These are phyloP conservation scores for Rafetus swinhoei DNA, from an alignment of 2,113 vertebrate genomes.

Conservation along the genomic window DNA sequence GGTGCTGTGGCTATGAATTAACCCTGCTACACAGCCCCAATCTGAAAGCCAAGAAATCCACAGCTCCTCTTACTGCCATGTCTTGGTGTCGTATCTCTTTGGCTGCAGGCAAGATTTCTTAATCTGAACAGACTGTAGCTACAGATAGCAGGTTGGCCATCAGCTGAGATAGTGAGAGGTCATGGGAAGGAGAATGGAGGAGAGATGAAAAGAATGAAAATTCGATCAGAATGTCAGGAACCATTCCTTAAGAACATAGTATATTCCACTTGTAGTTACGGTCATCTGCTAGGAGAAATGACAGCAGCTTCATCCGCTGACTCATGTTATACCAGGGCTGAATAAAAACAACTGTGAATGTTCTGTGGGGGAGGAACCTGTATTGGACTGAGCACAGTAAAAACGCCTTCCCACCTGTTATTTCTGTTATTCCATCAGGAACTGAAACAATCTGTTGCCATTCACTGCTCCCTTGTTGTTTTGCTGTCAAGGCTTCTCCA, in stretches of 20 bases:
- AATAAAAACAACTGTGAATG: slow-evolving; percentile 1
- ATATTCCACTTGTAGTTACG: not conserved
- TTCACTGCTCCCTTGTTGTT: not conserved
- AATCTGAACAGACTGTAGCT: not conserved
- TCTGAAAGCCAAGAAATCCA: not conserved
- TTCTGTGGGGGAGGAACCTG: not conserved
- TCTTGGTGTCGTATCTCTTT: not conserved
- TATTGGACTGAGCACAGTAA: not conserved
- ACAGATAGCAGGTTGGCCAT: not conserved
- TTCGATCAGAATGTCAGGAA: not conserved
- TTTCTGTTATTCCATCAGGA: not conserved
- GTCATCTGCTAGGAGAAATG: accelerated
- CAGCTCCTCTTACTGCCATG: not conserved
- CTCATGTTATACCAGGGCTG: not conserved
- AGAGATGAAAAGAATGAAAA: not conserved
- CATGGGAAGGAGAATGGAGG: not conserved
- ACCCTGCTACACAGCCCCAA: not conserved
- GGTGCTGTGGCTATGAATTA: too few relatives aligned
- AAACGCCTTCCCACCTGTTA: not conserved
- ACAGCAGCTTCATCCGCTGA: not conserved
- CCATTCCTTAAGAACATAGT: not conserved
- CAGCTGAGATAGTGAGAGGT: not conserved
- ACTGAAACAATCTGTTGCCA: not conserved
- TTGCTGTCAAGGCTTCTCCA: not conserved
- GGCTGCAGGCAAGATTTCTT: not conserved